phyloP scores from a whole-genome alignment of 2,888 invertebrate genomes.

The Hylaea fasciaria region DNA sequence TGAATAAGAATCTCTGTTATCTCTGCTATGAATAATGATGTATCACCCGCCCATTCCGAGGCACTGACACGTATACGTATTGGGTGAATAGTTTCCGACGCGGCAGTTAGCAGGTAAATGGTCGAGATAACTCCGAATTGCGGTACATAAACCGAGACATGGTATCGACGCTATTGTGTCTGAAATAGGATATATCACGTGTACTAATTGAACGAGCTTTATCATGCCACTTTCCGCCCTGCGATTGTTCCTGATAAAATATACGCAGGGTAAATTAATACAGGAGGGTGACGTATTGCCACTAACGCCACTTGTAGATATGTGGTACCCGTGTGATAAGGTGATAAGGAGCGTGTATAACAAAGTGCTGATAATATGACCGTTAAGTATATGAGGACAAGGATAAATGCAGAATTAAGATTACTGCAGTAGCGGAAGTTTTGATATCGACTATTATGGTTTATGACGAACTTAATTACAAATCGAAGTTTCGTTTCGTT shows the following conservation, averaged over 20 bases:
- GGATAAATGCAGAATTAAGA: slow-evolving; percentile 8
- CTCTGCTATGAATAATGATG: slow-evolving; percentile 10
- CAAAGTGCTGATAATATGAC: slow-evolving; percentile 18
- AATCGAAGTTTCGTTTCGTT: slow-evolving; percentile 31
- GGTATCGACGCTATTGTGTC: slow-evolving; percentile 22
- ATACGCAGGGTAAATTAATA: slow-evolving; percentile 27
- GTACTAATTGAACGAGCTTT: slow-evolving; percentile 30
- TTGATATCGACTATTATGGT: slow-evolving; percentile 10
- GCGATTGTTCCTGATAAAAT: slow-evolving; percentile 31
- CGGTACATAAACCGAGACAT: slow-evolving; percentile 23
- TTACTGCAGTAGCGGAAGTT: slow-evolving; percentile 13
- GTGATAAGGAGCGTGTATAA: slow-evolving; percentile 23
- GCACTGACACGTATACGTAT: slow-evolving; percentile 13
- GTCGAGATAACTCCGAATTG: slow-evolving; percentile 29
- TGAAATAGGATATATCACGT: slow-evolving; percentile 17
- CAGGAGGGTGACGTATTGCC: slow-evolving; percentile 26
- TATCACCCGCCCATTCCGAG: slow-evolving; percentile 8
- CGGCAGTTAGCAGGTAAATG: slow-evolving; percentile 33
- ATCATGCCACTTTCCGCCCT: slow-evolving; percentile 24
- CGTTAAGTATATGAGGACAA: slow-evolving; percentile 1
- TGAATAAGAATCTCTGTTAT: slow-evolving; percentile 19
- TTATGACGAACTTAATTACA: slow-evolving; percentile 36
- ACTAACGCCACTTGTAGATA: slow-evolving; percentile 31
- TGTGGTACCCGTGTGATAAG: slow-evolving; percentile 28
- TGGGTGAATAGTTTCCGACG: slow-evolving; percentile 17